Percentiles rank a stretch among this genome's conserved stretches.
These are phyloP conservation scores for Raja brachyura DNA, from an alignment of 2,113 vertebrate species.

Conservation along the genomic window DNA sequence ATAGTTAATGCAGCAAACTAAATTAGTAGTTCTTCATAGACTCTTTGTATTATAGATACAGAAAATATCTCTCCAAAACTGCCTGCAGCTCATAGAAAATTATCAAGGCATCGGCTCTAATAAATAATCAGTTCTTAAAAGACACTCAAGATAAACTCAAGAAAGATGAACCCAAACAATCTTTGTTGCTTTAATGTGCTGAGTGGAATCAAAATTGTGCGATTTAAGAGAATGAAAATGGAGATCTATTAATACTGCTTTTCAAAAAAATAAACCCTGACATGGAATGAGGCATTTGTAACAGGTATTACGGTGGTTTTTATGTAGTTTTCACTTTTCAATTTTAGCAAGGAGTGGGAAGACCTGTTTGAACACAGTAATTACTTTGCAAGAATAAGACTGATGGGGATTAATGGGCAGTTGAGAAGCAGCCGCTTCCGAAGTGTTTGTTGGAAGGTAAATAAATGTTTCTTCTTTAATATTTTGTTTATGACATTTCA, in stretches of 20 bases:
- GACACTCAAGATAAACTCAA: neutral
- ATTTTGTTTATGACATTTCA: neutral
- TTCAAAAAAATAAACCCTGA: constrained; percentile 59
- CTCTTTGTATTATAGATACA: neutral
- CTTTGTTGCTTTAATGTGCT: neutral
- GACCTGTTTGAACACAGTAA: constrained; percentile 99
- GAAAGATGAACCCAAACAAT: neutral
- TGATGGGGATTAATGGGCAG: constrained; percentile 96
- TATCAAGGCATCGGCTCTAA: neutral
- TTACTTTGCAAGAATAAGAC: constrained; percentile 96
- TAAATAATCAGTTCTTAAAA: neutral
- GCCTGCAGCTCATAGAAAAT: neutral
- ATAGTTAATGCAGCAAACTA: neutral
- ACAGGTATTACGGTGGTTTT: constrained; percentile 54
- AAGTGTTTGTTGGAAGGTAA: constrained; percentile 87
- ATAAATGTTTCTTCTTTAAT: constrained; percentile 60
- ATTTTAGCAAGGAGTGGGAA: constrained; percentile 86
- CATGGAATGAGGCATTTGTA: constrained; percentile 59
- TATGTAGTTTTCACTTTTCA: constrained; percentile 65
- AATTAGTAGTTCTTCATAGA: neutral
- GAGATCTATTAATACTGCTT: constrained; percentile 39
- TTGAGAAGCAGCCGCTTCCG: constrained; percentile 84
- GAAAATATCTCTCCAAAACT: neutral
- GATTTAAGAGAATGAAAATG: neutral
- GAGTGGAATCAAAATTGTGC: neutral